Conservation (phyloP, 1,140 invertebrate species). For the Cotesia glomerata region DNA sequence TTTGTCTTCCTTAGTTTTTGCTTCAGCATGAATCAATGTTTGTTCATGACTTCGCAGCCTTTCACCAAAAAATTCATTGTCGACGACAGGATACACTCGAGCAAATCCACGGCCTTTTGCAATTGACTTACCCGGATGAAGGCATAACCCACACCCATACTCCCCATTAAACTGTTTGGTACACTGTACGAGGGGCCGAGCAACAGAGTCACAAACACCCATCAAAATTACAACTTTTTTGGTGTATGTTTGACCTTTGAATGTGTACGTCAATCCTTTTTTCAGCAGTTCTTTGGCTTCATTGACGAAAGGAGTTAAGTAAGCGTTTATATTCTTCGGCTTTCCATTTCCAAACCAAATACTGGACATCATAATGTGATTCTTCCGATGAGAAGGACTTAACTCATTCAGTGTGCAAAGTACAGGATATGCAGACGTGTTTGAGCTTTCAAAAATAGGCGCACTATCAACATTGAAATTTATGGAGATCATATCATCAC, state of each 20-base stretch:
- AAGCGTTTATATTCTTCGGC: constrained; percentile 34
- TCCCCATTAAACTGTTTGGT: constrained; percentile 36
- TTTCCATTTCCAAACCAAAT: constrained; percentile 38
- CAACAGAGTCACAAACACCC: constrained; percentile 27
- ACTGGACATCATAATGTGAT: constrained; percentile 32
- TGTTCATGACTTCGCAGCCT: constrained; percentile 13
- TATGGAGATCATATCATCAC: constrained; percentile 18
- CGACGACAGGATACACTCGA: constrained; percentile 12
- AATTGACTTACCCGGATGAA: constrained; percentile 33
- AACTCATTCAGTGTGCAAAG: constrained; percentile 25
- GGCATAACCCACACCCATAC: constrained; percentile 36
- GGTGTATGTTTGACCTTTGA: constrained; percentile 19
- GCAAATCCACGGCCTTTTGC: constrained; percentile 22
- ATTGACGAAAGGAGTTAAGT: constrained; percentile 36
- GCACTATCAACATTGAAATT: constrained; percentile 39
- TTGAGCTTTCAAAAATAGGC: constrained; percentile 33
- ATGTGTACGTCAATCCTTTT: constrained; percentile 33
- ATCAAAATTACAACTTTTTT: constrained; percentile 28
- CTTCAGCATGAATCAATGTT: neutral
- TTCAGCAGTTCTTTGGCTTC: constrained; percentile 24
- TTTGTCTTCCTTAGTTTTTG: neutral
- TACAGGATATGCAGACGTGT: constrained; percentile 29
- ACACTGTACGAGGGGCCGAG: constrained; percentile 26
- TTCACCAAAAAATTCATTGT: constrained; percentile 15
- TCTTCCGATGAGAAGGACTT: constrained; percentile 9